Base-by-base conservation (phyloP, 1,140 invertebrate genomes). In the Adelges cooleyi region DNA sequence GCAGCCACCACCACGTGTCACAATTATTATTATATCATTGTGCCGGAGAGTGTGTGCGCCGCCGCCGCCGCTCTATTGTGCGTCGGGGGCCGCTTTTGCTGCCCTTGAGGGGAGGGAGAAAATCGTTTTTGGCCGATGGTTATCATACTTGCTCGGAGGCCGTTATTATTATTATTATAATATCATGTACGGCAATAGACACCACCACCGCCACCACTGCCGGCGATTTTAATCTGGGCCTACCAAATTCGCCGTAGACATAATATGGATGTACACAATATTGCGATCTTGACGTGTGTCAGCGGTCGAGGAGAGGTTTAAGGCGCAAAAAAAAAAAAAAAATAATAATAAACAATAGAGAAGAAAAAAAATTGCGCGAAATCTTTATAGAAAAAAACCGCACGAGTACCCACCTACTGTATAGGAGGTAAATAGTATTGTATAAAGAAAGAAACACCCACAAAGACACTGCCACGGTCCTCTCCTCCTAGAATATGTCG, bases 121-220 rank as follows among this genome's bases (percentile, higher is more conserved):
- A 54, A 54, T 23, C 53, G 53, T 23, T n/a, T n/a, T 42, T 40
- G 11, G 11, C 22, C 20, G 53, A 56, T 56, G 36, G 53, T 56
- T 56, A 56, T 59, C 54, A 15, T 23, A n/a, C 29, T 11, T 33
- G 29, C 29, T 33, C 29, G 29, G 29, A n/a, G n/a, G n/a, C n/a
- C n/a, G n/a, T n/a, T n/a, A n/a, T n/a, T n/a, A n/a, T n/a, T n/a
- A n/a, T n/a, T n/a, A n/a, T n/a, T n/a, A n/a, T n/a, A n/a, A n/a
- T n/a, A n/a, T n/a, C n/a, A n/a, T n/a, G n/a, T n/a, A n/a, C 29
- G 29, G 29, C 29, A 33, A 33, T 33, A 33, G 29, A 33, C 29
- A 33, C 29, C 29, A n/a, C n/a, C n/a, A n/a, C n/a, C n/a, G n/a
- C n/a, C n/a, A n/a, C n/a, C n/a, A n/a, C n/a, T n/a, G 29, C 5